Evolutionary conservation across 1,140 invertebrate species (phyloP).

Genomic region (Dysdera silvatica): DNA sequence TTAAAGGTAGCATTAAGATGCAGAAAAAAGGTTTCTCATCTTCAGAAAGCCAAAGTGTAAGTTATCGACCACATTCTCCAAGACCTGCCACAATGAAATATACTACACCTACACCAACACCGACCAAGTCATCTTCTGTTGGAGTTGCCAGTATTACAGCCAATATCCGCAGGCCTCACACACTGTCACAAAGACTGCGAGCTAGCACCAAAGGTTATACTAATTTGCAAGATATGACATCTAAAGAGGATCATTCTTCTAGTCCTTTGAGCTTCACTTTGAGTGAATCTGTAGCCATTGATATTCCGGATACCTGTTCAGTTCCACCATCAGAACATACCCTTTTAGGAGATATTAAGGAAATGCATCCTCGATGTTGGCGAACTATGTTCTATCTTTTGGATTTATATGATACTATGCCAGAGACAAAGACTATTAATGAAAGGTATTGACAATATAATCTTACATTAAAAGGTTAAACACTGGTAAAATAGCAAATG

Average conservation of each 20-base stretch:
- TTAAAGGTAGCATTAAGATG: constrained; percentile 23
- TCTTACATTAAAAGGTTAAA: too few species aligned
- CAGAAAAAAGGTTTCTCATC: constrained; percentile 28
- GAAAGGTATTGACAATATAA: too few species aligned
- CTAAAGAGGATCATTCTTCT: constrained; percentile 20
- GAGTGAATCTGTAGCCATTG: constrained; percentile 43
- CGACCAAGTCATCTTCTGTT: constrained; percentile 12
- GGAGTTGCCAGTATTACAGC: constrained; percentile 17
- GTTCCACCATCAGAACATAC: constrained; percentile 41
- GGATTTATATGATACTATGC: constrained; percentile 86
- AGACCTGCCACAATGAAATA: constrained; percentile 13
- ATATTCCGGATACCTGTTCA: constrained; percentile 41
- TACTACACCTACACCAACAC: constrained; percentile 16
- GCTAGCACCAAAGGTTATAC: constrained; percentile 31
- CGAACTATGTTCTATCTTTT: constrained; percentile 85
- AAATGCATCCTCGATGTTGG: constrained; percentile 74
- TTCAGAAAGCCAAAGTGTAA: constrained; percentile 31
- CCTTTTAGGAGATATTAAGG: constrained; percentile 45
- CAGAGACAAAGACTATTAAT: constrained; percentile 82
- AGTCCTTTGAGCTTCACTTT: constrained; percentile 31
- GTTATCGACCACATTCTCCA: constrained; percentile 23
- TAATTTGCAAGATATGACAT: constrained; percentile 30
- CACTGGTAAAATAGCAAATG: too few species aligned
- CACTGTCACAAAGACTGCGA: constrained; percentile 28
- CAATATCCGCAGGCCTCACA: constrained; percentile 28